Evolutionary conservation across 2,113 vertebrate genomes (phyloP).

Genomic region (Nipponia nippon): DNA sequence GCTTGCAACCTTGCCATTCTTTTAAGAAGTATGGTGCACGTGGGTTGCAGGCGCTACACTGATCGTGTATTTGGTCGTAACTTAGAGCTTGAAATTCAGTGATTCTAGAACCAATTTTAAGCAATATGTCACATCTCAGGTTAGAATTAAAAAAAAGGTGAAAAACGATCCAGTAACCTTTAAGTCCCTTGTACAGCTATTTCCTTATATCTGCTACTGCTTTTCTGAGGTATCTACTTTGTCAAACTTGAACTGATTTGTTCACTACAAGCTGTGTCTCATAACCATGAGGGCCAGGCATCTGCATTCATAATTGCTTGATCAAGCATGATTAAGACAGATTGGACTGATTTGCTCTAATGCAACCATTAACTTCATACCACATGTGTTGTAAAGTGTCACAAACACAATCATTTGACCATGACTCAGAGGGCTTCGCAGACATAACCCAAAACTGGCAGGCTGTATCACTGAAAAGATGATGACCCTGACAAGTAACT

Average conservation of each 20-base stretch:
- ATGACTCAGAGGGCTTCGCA: neutral
- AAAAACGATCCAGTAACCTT: neutral
- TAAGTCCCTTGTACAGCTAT: neutral
- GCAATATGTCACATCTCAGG: neutral
- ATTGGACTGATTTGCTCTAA: neutral
- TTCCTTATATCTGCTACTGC: neutral
- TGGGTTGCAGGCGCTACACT: too few relatives aligned
- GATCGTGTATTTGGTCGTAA: neutral
- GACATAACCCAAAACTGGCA: neutral
- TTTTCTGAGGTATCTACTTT: neutral
- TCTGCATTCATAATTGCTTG: neutral
- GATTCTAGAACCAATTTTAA: neutral
- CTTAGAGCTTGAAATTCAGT: neutral
- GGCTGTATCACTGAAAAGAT: neutral
- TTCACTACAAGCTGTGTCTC: neutral
- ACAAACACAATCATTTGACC: neutral
- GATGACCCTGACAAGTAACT: neutral
- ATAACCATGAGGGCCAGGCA: neutral
- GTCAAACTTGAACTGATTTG: neutral
- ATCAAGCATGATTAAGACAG: neutral
- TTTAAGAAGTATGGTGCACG: neutral
- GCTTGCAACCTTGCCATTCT: neutral
- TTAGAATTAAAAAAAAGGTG: neutral
- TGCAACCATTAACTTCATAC: neutral
- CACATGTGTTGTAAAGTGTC: neutral